Conservation (phyloP, 1,140 invertebrate genomes). For the Tachypleus tridentatus region DNA sequence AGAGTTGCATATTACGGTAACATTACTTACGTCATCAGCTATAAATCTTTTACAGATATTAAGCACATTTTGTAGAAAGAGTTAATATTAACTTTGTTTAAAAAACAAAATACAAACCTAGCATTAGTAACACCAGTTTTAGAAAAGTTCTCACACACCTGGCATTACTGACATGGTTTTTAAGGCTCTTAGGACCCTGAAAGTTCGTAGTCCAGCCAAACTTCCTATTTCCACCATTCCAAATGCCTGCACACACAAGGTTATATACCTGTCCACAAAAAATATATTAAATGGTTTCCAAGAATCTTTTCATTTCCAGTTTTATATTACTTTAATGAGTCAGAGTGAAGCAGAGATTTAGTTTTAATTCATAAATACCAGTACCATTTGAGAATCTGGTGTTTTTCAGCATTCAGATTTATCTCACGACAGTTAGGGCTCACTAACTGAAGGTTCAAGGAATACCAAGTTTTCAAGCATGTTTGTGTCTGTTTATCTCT, state of each 20-base stretch:
- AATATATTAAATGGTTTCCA: background rate
- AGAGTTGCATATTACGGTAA: background rate
- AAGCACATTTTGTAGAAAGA: background rate
- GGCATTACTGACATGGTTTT: conserved; percentile 96
- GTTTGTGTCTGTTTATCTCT: too few species aligned
- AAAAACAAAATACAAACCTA: too few species aligned
- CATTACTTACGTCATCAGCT: background rate
- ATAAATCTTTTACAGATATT: background rate
- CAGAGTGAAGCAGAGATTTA: background rate
- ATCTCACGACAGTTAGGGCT: background rate
- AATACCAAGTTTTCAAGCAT: too few species aligned
- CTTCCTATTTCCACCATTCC: conserved; percentile 46
- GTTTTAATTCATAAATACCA: background rate
- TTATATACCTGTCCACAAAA: conserved; percentile 31
- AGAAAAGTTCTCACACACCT: conserved; percentile 50
- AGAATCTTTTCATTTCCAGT: background rate
- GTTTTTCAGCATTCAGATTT: background rate
- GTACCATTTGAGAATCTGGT: background rate
- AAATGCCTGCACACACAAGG: conserved; percentile 25
- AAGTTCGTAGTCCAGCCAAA: conserved; percentile 79
- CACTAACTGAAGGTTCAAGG: too few species aligned
- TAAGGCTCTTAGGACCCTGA: conserved; percentile 82
- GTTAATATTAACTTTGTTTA: too few species aligned
- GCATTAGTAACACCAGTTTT: too few species aligned
- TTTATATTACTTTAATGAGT: background rate